Evolutionary conservation across 2,797 vertebrate species (phyloP), one percentile per base, ranked within the genome.

Genomic region (Halcyon badia): DNA sequence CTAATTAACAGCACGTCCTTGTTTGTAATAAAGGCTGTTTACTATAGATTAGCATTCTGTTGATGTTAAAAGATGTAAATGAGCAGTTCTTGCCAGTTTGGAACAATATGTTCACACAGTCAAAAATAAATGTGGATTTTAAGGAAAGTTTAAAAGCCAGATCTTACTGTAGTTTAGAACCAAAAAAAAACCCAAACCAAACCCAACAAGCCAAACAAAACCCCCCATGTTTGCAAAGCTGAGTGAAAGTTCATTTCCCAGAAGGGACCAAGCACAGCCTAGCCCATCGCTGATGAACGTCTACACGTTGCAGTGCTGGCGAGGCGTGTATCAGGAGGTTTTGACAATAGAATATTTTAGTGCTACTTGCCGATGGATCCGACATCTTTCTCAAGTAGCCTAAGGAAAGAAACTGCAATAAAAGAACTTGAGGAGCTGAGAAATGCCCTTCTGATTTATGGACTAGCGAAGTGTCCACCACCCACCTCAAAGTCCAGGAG

Each of bases 21-120:
- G 61, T 81, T 91, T 89, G 61, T 83, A 89, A 96, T 88, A 65
- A 79, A 8, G 58, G 64, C 31, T 96, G 87, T 97, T 97, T 97
- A 93, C 94, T 88, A 73, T 8, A 83, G 88, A 90, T 95, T 87
- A 91, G 89, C 92, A 16, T 89, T 91, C 76, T 97, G 93, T 97
- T 94, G 90, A 58, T 94, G 91, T 73, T 94, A 52, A 66, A 72
- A 93, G 57, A 93, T 95, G 92, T 71, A 97, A 97, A 98, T 83
- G 94, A 97, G 58, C 73, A 90, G 54, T 69, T 95, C 69, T 71
- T 93, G 94, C 86, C 95, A 93, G 87, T 93, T 87, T 83, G 88
- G 90, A 95, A 94, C 91, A 95, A 95, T 93, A 88, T 95, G 95
- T 77, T 94, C 76, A 52, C 2, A 20, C 56, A 87, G 70, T 33